These are phyloP conservation scores for Sitophilus oryzae DNA, from an alignment of 1,140 invertebrate species.

Conservation along the genomic window DNA sequence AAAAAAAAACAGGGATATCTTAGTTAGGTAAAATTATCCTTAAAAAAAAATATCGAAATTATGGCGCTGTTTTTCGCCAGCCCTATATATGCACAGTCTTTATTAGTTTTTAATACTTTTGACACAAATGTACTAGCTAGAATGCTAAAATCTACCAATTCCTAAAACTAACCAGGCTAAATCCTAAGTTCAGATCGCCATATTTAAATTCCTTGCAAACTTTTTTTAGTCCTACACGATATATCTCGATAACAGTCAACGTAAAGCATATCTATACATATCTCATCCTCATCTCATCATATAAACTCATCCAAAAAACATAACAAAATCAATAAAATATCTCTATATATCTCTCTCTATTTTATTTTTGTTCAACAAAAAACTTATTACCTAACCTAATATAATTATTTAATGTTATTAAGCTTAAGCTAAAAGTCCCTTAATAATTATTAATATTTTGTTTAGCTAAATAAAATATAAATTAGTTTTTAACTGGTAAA, in stretches of 20 bases:
- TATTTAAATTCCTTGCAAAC: not conserved
- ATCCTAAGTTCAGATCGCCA: not conserved
- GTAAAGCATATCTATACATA: conserved; percentile 5
- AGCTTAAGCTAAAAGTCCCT: not conserved
- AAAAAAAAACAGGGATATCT: conserved; percentile 6
- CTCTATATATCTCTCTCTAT: no score
- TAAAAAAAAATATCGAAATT: conserved; percentile 42
- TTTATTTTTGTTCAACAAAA: no score
- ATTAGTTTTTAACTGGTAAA: not conserved
- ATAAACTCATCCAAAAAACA: conserved; percentile 25
- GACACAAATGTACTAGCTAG: conserved; percentile 44
- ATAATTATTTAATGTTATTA: not conserved
- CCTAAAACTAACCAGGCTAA: conserved; percentile 3
- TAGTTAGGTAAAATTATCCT: conserved; percentile 32
- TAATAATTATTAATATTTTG: not conserved
- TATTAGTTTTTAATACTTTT: conserved; percentile 44
- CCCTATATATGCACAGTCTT: conserved; percentile 45
- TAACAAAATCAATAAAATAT: conserved; percentile 19
- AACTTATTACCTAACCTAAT: no score
- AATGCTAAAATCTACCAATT: conserved; percentile 7
- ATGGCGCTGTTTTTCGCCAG: conserved; percentile 35
- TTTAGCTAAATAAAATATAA: not conserved
- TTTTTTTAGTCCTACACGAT: not conserved
- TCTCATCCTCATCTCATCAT: no score
- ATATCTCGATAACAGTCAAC: conserved; percentile 11